phyloP scores from a whole-genome alignment of 2,113 vertebrate genomes.

The Trachemys scripta region DNA sequence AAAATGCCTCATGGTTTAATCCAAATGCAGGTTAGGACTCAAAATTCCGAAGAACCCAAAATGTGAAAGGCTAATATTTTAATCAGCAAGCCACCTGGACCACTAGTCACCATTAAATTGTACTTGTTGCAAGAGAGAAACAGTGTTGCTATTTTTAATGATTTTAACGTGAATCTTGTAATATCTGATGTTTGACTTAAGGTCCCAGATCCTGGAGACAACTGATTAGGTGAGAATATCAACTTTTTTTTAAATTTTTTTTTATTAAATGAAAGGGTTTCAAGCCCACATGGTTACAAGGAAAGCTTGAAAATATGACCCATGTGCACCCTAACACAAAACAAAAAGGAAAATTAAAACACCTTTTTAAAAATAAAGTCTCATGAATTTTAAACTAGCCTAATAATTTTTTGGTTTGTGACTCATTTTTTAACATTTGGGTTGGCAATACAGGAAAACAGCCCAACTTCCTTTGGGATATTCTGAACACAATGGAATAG shows the following conservation, averaged over 20 bases:
- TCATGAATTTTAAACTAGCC: neutral
- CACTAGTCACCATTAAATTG: neutral
- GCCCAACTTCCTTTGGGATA: neutral
- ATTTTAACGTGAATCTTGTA: neutral
- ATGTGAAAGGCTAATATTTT: neutral
- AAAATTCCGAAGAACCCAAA: neutral
- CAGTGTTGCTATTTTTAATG: rapidly evolving
- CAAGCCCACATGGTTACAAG: neutral
- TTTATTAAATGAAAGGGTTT: no score
- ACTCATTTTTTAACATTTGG: neutral
- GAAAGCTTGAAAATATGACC: neutral
- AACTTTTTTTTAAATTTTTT: no score
- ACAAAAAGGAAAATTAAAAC: neutral
- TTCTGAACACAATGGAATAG: neutral
- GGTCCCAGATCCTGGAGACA: neutral
- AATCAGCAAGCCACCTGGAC: neutral
- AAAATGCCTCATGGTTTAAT: neutral
- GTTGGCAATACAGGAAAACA: neutral
- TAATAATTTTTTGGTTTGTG: rapidly evolving
- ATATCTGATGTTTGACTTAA: neutral
- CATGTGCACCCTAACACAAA: neutral
- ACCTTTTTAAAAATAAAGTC: neutral
- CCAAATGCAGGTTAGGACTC: neutral
- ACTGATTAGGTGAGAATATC: neutral
- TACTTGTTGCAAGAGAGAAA: neutral